phyloP scores from a whole-genome alignment of 2,113 vertebrate genomes.

The Tachuris rubrigastra region DNA sequence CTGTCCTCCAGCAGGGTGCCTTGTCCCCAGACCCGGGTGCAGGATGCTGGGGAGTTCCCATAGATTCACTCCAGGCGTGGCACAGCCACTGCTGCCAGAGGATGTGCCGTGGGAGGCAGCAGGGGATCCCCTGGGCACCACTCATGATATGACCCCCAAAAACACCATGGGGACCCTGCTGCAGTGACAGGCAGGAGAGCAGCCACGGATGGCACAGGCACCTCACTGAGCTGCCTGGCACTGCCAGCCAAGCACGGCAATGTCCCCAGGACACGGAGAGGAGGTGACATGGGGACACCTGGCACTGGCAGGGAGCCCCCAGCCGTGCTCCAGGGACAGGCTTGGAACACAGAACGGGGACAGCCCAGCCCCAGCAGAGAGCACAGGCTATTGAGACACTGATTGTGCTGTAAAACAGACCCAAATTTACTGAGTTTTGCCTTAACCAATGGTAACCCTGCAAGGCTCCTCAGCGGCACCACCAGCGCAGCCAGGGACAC shows the following conservation, averaged over 20 bases:
- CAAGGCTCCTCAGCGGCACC: fast-evolving
- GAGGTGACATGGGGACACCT: not conserved
- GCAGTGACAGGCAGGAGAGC: not conserved
- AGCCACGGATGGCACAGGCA: fast-evolving
- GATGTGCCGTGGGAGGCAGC: fast-evolving
- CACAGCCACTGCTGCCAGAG: fast-evolving
- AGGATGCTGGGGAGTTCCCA: fast-evolving
- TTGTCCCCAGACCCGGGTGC: fast-evolving
- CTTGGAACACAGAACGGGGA: not conserved
- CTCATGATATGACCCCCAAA: fast-evolving
- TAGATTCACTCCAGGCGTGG: fast-evolving
- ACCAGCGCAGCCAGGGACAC: fast-evolving
- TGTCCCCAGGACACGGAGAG: not conserved
- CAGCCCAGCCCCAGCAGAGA: not conserved
- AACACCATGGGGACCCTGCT: fast-evolving
- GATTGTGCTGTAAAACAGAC: not conserved
- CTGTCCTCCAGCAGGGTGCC: not conserved
- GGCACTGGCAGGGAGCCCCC: not conserved
- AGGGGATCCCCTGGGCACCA: not conserved
- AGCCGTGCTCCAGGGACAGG: fast-evolving
- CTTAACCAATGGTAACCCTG: not conserved
- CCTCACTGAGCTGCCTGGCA: not conserved
- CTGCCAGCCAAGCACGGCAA: fast-evolving
- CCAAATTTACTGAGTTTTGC: not conserved
- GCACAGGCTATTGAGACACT: not conserved